These are phyloP conservation scores for Parazoanthus atlanticus DNA, from an alignment of 92 coral and sea anemone species.

Conservation along the genomic window DNA sequence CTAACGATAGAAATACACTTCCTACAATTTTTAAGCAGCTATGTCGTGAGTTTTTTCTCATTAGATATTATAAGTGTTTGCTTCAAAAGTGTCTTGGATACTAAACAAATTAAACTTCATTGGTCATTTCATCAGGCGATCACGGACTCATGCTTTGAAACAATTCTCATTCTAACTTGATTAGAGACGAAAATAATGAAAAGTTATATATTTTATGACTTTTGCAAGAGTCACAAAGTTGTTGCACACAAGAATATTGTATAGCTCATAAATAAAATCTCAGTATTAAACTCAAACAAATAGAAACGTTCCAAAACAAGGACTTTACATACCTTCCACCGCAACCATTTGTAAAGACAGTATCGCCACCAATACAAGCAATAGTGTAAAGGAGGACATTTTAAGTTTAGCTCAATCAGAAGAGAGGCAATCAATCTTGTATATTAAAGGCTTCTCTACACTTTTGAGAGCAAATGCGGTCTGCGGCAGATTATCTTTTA, in stretches of 20 bases:
- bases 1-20: not conserved
- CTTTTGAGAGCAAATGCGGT: not conserved
- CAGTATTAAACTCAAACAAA: not conserved
- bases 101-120: not conserved
- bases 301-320: not conserved
- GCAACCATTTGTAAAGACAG: not conserved
- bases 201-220: no score
- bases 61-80: not conserved
- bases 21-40: not conserved
- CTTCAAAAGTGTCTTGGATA: not conserved
- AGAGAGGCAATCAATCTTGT: not conserved
- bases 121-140: not conserved
- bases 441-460: not conserved
- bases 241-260: not conserved
- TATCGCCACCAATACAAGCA: constrained; percentile 8
- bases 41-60: not conserved
- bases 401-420: not conserved
- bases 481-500: constrained; percentile 2
- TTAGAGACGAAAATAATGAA: not conserved
- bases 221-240: no score
- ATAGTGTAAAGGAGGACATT: not conserved
- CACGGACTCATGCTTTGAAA: not conserved
- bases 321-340: not conserved
- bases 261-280: not conserved
- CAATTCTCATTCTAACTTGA: not conserved